These are phyloP conservation scores for Sebastes fasciatus DNA, from an alignment of 2,113 vertebrate species.

Conservation along the genomic window DNA sequence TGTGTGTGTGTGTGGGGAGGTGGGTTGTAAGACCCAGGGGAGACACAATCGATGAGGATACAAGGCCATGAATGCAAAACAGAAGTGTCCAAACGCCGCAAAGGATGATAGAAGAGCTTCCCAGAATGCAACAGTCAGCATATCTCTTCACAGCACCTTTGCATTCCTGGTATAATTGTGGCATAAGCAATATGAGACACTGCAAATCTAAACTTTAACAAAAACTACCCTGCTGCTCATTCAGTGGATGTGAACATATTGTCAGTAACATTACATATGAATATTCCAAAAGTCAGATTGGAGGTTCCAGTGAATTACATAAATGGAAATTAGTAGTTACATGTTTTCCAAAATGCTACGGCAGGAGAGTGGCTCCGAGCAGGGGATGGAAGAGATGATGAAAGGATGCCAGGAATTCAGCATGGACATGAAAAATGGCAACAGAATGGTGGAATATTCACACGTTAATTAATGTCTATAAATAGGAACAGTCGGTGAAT, in stretches of 20 bases:
- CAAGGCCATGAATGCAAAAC: constrained; percentile 70
- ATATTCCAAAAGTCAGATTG: not conserved
- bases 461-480: constrained; percentile 69
- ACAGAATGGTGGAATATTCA: constrained; percentile 66
- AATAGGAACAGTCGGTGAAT: constrained; percentile 63
- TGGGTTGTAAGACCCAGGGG: constrained; percentile 3
- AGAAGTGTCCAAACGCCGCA: constrained; percentile 41
- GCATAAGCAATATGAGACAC: not conserved
- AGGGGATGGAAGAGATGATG: constrained; percentile 6
- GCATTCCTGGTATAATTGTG: constrained; percentile 7
- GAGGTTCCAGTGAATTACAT: not conserved
- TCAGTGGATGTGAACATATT: constrained; percentile 1
- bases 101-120: constrained; percentile 13
- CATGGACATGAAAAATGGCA: constrained; percentile 53
- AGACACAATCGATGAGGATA: constrained; percentile 64
- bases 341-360: not conserved
- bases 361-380: constrained; percentile 15
- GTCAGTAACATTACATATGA: not conserved
- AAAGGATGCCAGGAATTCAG: constrained; percentile 32
- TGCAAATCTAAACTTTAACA: not conserved
- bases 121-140: constrained; percentile 42
- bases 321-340: not conserved
- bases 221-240: not conserved
- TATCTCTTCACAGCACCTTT: constrained; percentile 9
- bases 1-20: constrained; percentile 1